Base-by-base conservation (phyloP, 2,797 vertebrate species). In the Hypotaenidia okinawae region DNA sequence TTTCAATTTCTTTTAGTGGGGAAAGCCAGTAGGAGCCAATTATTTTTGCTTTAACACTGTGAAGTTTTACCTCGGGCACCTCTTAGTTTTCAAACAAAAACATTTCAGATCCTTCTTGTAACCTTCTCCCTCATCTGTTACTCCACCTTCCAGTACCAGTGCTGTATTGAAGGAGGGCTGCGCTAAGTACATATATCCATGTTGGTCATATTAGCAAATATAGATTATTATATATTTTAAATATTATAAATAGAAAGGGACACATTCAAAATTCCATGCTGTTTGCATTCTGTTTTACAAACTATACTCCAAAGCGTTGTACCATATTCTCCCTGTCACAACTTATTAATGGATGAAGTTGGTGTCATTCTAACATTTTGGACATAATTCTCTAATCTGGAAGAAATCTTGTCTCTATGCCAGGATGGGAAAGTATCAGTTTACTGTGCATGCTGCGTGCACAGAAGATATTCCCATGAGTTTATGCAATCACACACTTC, bases 1-100 rank as follows among this genome's bases (percentile, higher is more conserved):
- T 97, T 98, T 97, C 96, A 97, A 97, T 97, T 97, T 95, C 74
- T 95, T 97, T 96, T 93, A 93, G 41, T 79, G 73, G 61, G 13
- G 51, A 97, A 97, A 97, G 93, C 88, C 96, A 97, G 92, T 91
- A 97, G 95, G 93, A 98, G 97, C 89, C 96, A 97, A 98, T 98
- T 98, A 97, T 89, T 57, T 14, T 87, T 91, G 83, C 82, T 96
- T 97, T 96, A 96, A 93, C 91, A 77, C 89, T 91, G 80, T 96
- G 75, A 79, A 93, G 91, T 96, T 97, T 97, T 97, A 97, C 97
- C 95, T 97, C 62, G 33, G 96, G 96, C 89, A 39, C 92, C 83
- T 97, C 94, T 97, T 96, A 96, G 66, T 75, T 93, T 94, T 90
- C 93, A 96, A 96, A 97, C 82, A 94, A 96, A 97, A 97, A 79